Evolutionary conservation across 2,113 vertebrate species (phyloP), one percentile per base, ranked within the genome.

Genomic region (Engystomops pustulosus): DNA sequence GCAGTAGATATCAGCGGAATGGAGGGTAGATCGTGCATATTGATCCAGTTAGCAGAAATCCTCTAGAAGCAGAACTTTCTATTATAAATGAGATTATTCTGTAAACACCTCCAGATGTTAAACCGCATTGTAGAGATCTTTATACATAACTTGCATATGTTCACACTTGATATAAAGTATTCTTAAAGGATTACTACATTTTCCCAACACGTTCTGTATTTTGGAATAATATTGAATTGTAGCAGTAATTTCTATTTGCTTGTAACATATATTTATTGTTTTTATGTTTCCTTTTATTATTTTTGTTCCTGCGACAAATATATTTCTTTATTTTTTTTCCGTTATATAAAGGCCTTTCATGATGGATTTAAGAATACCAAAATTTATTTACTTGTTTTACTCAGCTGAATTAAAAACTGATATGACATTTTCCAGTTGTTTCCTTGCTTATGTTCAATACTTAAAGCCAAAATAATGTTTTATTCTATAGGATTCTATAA

Each of bases 241-340:
- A 17, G 70, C 44, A 74, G 44, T 74, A 30, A 49, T 49, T 14
- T 30, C 4, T 47, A 10, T 71, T 12, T 47, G n/a, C 45, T 12
- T 45, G 23, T 74, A 47, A 36, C 5, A 67, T 36, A 67, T 67
- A 67, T 67, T 67, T 65, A 65, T 32, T 67, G 62, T 18, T 49
- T 47, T 72, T 25, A 71, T 71, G 1, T 72, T 12, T 44, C 6
- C 10, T 45, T 45, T 15, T 71, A n/a, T n/a, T n/a, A n/a, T n/a
- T n/a, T 0, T 23, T 30, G 27, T 62, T 65, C 18, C 7, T 67
- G 0, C 32, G 27, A 65, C 62, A 67, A 62, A 62, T 67, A 17
- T 65, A 65, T 32, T 30, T 30, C 41, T 72, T 44, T 71, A 71
- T 72, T 72, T 45, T 41, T 27, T 71, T 25, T 72, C 17, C 23